Evolutionary conservation across 2,888 invertebrate genomes (phyloP).

Genomic region (Hermaeophaga mercurialis): DNA sequence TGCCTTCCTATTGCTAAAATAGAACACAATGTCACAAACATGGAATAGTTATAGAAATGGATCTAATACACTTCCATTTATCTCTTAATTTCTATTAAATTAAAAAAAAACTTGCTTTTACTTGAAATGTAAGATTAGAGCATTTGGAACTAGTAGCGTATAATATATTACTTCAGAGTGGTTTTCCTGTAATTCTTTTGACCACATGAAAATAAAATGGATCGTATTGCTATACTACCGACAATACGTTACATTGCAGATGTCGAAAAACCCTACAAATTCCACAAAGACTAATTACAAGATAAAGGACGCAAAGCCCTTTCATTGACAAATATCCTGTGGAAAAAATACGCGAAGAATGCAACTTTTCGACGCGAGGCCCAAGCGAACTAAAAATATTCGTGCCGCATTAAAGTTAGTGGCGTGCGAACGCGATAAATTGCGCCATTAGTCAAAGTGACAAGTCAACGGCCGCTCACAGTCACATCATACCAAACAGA

Average conservation of each 20-base stretch:
- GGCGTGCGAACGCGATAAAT: slow-evolving; percentile 45
- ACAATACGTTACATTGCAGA: background rate
- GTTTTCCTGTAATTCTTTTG: too few relatives aligned
- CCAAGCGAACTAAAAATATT: slow-evolving; percentile 37
- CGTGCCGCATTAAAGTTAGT: slow-evolving; percentile 44
- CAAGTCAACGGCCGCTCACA: slow-evolving; percentile 48
- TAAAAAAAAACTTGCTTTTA: too few relatives aligned
- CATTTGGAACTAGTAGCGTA: too few relatives aligned
- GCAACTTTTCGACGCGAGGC: slow-evolving; percentile 29
- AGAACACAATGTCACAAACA: too few relatives aligned
- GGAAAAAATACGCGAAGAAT: slow-evolving; percentile 34
- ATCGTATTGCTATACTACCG: too few relatives aligned
- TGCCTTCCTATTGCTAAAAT: too few relatives aligned
- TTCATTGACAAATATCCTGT: slow-evolving; percentile 27
- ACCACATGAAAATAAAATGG: too few relatives aligned
- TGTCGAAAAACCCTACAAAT: background rate
- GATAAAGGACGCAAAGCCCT: background rate
- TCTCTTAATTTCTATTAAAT: too few relatives aligned
- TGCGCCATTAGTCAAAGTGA: slow-evolving; percentile 51
- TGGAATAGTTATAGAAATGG: too few relatives aligned
- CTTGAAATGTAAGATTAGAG: too few relatives aligned
- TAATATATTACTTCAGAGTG: too few relatives aligned
- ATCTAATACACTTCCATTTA: too few relatives aligned
- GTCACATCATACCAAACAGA: slow-evolving; percentile 46
- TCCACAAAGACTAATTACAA: background rate